Base-by-base conservation (phyloP, 2,113 vertebrate genomes). In the Epinephelus cyanopodus region DNA sequence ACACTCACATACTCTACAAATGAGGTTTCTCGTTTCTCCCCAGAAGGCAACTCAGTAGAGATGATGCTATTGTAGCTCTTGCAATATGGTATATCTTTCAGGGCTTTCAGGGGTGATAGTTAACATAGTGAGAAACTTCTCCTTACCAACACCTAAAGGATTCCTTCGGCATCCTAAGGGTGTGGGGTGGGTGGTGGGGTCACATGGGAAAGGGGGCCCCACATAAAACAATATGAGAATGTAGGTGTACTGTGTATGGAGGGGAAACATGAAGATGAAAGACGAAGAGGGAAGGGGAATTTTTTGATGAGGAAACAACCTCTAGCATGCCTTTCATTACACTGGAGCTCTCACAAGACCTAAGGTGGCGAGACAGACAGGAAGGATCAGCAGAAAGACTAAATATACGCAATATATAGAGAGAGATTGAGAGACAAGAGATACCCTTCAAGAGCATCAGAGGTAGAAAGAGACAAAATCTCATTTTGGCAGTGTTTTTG, bases 401-500 rank as follows among this genome's bases (percentile, higher is more conserved):
- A 47, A 5, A 42, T 70, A 73, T 64, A 68, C n/a, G 70, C 2
- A 74, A 53, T 27, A 78, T 61, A 64, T 9, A 74, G 2, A 23
- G 17, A 77, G 66, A 61, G 21, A 82, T n/a, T 58, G 19, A 47
- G 21, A 80, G 48, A 79, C 39, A 39, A 56, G 15, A 82, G 45
- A 83, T 2, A 69, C n/a, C 29, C 42, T 79, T 47, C 33, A 74
- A 73, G 39, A 62, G 52, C 37, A 72, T 60, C 76, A 81, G 69
- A 81, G 61, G 79, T 42, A 63, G 14, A 77, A 63, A 57, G 47
- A 75, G 57, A 74, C 29, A 74, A 63, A 70, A 66, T 65, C 73
- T 74, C 56, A 79, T 74, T 83, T 52, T 83, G 77, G 69, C 76
- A 64, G 33, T 69, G 60, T 83, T 94, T 45, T 74, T 90, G 74